phyloP scores from a whole-genome alignment of 2,888 invertebrate species.

The Furcula furcula region DNA sequence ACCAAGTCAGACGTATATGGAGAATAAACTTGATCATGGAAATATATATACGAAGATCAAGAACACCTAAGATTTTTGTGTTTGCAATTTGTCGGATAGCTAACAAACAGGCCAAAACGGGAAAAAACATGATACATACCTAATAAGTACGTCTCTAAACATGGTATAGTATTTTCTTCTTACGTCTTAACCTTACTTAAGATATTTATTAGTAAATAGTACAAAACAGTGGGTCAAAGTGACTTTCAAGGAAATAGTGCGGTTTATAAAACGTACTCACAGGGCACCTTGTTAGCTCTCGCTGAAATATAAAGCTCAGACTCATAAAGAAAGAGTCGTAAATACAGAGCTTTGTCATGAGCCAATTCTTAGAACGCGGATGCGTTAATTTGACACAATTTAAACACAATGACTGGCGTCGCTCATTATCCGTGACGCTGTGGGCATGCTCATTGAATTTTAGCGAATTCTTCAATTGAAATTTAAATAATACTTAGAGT shows the following conservation, averaged over 20 bases:
- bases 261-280: constrained; percentile 1
- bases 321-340: constrained; percentile 4
- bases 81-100: constrained; percentile 5
- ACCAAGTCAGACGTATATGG: constrained; percentile 43
- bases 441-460: constrained; percentile 18
- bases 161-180: too few species aligned
- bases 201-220: too few species aligned
- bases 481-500: constrained; percentile 10
- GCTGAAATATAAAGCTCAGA: constrained; percentile 14
- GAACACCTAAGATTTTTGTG: constrained; percentile 12
- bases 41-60: constrained; percentile 19
- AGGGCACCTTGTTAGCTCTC: constrained; percentile 11
- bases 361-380: constrained; percentile 35
- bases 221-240: neutral
- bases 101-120: too few species aligned
- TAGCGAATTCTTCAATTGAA: constrained; percentile 19
- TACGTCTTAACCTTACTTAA: too few species aligned
- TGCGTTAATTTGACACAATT: constrained; percentile 37
- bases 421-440: constrained; percentile 24
- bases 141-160: too few species aligned
- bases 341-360: constrained; percentile 16
- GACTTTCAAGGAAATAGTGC: constrained; percentile 10
- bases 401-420: constrained; percentile 30
- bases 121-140: too few species aligned
- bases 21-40: constrained; percentile 20